phyloP scores from a whole-genome alignment of 2,888 invertebrate species.

The Cosmia trapezina region DNA sequence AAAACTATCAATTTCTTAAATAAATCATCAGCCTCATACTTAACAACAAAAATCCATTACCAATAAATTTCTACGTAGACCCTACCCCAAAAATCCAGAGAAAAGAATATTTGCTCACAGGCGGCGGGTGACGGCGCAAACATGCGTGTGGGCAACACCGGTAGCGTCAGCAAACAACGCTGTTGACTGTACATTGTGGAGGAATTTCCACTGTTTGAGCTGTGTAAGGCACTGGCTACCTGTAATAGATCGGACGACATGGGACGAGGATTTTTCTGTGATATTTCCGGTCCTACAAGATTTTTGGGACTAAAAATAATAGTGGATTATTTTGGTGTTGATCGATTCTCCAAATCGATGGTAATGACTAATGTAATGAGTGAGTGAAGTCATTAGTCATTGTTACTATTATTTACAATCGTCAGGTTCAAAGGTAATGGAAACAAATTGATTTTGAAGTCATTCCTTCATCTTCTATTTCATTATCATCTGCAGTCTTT shows the following conservation, averaged over 20 bases:
- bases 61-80: conserved; percentile 69
- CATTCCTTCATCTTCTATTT: not conserved
- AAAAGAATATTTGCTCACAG: conserved; percentile 84
- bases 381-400: conserved; percentile 4
- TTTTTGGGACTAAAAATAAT: conserved; percentile 34
- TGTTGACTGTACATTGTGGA: conserved; percentile 84
- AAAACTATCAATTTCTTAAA: not conserved
- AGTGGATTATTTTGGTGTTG: not conserved
- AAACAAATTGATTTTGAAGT: not conserved
- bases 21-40: not conserved
- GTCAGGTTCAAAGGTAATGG: not conserved
- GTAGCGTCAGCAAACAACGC: conserved; percentile 87
- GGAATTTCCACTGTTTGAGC: conserved; percentile 84
- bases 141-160: conserved; percentile 89
- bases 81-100: conserved; percentile 82
- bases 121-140: conserved; percentile 74
- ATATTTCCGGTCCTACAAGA: conserved; percentile 59
- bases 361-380: conserved; percentile 4
- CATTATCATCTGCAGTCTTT: not conserved
- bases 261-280: conserved; percentile 35
- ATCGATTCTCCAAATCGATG: too few relatives aligned
- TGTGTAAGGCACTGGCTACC: conserved; percentile 74
- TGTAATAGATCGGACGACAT: conserved; percentile 67
- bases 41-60: not conserved
- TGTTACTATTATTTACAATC: not conserved